A percentile compares a stretch with the other conserved stretches of the same genome.
Evolutionary conservation across 2,113 vertebrate species (phyloP).

Genomic region (Gobio gobio): DNA sequence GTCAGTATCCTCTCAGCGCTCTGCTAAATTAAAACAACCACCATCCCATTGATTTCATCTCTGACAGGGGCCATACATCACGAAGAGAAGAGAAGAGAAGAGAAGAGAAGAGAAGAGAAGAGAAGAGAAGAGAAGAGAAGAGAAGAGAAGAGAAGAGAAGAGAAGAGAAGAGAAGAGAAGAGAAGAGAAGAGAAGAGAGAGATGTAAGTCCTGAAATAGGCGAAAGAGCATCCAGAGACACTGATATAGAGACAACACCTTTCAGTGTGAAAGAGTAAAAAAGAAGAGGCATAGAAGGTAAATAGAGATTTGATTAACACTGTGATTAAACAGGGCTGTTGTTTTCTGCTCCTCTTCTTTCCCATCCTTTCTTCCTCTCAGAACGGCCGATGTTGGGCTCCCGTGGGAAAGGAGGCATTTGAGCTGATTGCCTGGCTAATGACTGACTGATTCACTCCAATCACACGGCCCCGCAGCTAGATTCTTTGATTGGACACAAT

Average conservation of each 20-base stretch:
- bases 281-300: constrained; percentile 26
- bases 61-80: constrained; percentile 80
- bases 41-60: constrained; percentile 78
- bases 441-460: constrained; percentile 55
- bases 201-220: background rate
- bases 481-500: constrained; percentile 59
- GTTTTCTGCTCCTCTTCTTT: constrained; percentile 25
- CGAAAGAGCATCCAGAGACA: constrained; percentile 16
- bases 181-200: background rate
- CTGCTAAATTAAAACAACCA: constrained; percentile 83
- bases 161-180: background rate
- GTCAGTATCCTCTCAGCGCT: constrained; percentile 77
- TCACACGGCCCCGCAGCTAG: constrained; percentile 58
- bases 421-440: constrained; percentile 55
- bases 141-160: constrained; percentile 8
- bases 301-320: constrained; percentile 40
- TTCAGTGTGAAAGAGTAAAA: constrained; percentile 41
- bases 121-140: constrained; percentile 5
- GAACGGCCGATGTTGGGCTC: constrained; percentile 29
- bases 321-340: constrained; percentile 31
- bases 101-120: constrained; percentile 1
- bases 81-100: background rate
- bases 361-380: constrained; percentile 26
- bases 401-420: constrained; percentile 52
- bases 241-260: constrained; percentile 19